Conservation (phyloP, 30 jellyfish, hydroid and myxozoan species). For the Aurelia aurita region DNA sequence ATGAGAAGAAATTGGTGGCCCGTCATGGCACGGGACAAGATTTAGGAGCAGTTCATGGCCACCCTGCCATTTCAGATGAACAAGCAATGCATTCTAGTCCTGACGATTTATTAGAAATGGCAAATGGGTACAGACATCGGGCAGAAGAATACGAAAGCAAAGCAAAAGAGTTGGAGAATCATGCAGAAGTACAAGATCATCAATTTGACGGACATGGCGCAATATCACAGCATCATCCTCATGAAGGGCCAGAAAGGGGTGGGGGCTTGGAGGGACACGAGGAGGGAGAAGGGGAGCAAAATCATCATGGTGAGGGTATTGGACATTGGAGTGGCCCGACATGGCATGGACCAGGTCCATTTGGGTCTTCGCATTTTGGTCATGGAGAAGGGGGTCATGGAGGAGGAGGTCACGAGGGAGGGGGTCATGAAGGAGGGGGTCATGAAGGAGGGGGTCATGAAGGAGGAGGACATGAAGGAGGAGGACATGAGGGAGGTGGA, state of each 20-base stretch:
- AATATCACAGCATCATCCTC: slow-evolving; percentile 52
- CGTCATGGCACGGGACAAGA: slow-evolving; percentile 40
- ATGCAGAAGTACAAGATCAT: slow-evolving; percentile 79
- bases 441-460: not conserved
- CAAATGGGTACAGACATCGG: slow-evolving; percentile 66
- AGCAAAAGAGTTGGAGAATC: slow-evolving; percentile 78
- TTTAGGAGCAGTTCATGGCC: slow-evolving; percentile 70
- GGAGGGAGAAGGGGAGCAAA: slow-evolving; percentile 55
- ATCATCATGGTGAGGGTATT: slow-evolving; percentile 38
- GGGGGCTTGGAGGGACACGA: slow-evolving; percentile 42
- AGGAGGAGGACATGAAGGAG: slow-evolving; percentile 27
- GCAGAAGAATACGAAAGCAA: slow-evolving; percentile 79
- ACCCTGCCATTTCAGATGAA: slow-evolving; percentile 66
- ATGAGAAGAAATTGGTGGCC: not conserved
- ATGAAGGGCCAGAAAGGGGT: slow-evolving; percentile 71
- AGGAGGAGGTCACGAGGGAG: slow-evolving; percentile 31
- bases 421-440: slow-evolving; percentile 33
- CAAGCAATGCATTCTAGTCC: slow-evolving; percentile 68
- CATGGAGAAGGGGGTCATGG: slow-evolving; percentile 30
- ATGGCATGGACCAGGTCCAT: slow-evolving; percentile 75
- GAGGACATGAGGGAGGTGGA: slow-evolving; percentile 6
- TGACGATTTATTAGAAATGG: slow-evolving; percentile 60
- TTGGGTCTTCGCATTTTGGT: slow-evolving; percentile 44
- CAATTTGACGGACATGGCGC: slow-evolving; percentile 59
- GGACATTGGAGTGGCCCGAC: slow-evolving; percentile 48